These are phyloP conservation scores for Hydrolagus colliei DNA, from an alignment of 2,797 vertebrate species.

Conservation along the genomic window DNA sequence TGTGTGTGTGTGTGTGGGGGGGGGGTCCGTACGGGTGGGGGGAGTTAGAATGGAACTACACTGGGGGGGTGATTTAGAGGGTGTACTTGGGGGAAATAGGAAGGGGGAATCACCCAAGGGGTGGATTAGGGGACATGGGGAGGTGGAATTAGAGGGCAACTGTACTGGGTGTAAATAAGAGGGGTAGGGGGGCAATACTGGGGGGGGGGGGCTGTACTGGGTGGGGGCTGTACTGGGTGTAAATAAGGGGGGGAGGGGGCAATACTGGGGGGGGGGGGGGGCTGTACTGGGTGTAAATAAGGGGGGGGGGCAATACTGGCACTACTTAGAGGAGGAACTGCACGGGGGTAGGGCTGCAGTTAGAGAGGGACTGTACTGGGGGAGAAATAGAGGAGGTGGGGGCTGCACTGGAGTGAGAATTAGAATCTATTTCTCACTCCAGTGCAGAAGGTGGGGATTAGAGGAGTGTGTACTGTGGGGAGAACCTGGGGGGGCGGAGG, in stretches of 20 bases:
- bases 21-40: too few species aligned
- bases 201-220: neutral
- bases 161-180: too few species aligned
- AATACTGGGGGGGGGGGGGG: neutral
- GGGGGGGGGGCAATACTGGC: too few species aligned
- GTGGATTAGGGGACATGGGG: too few species aligned
- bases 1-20: too few species aligned
- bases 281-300: too few species aligned
- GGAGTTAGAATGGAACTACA: too few species aligned
- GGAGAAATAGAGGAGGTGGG: neutral
- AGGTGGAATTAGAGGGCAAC: neutral
- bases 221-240: neutral
- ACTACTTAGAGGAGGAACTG: too few species aligned
- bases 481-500: too few species aligned
- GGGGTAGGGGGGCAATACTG: neutral
- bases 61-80: neutral
- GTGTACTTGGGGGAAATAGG: too few species aligned
- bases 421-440: too few species aligned
- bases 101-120: neutral
- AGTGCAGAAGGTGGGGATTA: neutral
- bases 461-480: neutral
- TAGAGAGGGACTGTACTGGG: neutral
- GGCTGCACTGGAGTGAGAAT: too few species aligned
- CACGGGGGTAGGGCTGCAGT: neutral
- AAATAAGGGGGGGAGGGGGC: neutral